phyloP scores from a whole-genome alignment of 2,113 vertebrate genomes.

The Carettochelys insculpta region DNA sequence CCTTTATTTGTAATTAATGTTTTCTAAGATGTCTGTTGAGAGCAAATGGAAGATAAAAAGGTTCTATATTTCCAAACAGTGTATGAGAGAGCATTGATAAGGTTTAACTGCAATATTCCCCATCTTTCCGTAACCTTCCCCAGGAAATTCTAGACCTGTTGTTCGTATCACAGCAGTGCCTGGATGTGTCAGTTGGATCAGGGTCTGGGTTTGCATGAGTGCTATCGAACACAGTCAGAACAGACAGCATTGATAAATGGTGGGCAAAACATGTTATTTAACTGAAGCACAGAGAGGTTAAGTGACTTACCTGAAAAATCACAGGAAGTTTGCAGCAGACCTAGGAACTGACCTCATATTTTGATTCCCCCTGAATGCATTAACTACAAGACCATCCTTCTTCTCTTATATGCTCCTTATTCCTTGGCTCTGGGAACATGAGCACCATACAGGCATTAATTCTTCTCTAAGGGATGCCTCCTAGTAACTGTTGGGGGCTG shows the following conservation, averaged over 20 bases:
- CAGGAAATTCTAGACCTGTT: background rate
- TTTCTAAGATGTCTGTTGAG: background rate
- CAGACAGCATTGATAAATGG: background rate
- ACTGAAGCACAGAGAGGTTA: background rate
- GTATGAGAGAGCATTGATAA: background rate
- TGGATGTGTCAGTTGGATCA: background rate
- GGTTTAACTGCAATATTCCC: background rate
- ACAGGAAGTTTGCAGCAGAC: background rate
- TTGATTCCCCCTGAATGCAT: background rate
- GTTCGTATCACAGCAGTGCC: background rate
- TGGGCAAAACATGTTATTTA: background rate
- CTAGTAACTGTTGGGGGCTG: background rate
- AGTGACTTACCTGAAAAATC: background rate
- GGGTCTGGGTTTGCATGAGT: background rate
- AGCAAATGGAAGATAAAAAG: constrained; percentile 8
- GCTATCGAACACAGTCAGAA: too few relatives aligned
- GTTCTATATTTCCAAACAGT: background rate
- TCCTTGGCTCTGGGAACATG: background rate
- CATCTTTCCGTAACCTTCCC: background rate
- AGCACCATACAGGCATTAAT: background rate
- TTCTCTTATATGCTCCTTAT: background rate
- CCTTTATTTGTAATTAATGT: background rate
- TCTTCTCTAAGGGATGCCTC: background rate
- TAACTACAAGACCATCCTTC: background rate
- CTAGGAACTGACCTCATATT: background rate